Evolutionary conservation across 1,140 invertebrate genomes (phyloP).

Genomic region (Drosophila nebulosa): DNA sequence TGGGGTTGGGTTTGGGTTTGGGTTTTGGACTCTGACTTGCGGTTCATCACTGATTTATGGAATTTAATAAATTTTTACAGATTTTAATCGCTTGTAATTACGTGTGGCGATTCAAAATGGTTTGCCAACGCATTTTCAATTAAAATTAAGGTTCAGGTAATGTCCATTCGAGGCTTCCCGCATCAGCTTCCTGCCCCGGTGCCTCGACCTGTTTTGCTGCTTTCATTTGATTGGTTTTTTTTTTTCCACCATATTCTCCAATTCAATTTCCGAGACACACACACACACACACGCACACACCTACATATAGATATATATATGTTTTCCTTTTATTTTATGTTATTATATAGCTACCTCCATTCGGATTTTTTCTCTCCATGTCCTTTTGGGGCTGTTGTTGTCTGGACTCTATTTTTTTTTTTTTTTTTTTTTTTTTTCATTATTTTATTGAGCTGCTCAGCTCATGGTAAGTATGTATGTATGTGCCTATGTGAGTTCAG

Average conservation of each 20-base stretch:
- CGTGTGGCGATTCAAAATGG: neutral
- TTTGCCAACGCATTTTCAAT: constrained; percentile 52
- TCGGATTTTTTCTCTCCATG: constrained; percentile 3
- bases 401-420: constrained; percentile 18
- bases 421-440: constrained; percentile 5
- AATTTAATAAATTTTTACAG: constrained; percentile 77
- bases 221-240: constrained; percentile 75
- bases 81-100: constrained; percentile 79
- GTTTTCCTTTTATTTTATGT: constrained; percentile 67
- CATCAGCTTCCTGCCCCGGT: neutral
- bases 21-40: neutral
- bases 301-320: neutral
- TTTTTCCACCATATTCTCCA: constrained; percentile 20
- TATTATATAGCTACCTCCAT: constrained; percentile 40
- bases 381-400: neutral
- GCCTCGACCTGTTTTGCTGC: neutral
- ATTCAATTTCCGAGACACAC: constrained; percentile 43
- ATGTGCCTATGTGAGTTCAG: neutral
- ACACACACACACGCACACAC: neutral
- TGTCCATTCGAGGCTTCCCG: constrained; percentile 26
- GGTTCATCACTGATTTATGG: constrained; percentile 63
- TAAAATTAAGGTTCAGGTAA: constrained; percentile 68
- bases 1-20: neutral
- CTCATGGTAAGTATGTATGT: constrained; percentile 32
- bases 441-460: constrained; percentile 29